phyloP scores from a whole-genome alignment of 2,113 vertebrate genomes.

The Dicaeum eximium region DNA sequence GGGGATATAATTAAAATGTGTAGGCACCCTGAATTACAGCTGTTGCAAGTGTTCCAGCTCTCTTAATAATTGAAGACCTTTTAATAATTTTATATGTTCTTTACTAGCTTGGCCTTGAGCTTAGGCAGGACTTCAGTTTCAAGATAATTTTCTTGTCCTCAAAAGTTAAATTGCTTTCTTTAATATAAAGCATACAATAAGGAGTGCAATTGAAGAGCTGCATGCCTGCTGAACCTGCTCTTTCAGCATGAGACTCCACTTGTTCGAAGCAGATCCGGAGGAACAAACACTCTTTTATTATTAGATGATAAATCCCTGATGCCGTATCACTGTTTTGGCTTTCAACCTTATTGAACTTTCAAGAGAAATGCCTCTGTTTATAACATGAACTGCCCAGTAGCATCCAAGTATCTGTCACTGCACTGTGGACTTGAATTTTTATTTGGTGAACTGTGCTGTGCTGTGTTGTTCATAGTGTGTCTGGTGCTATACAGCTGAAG shows the following conservation, averaged over 20 bases:
- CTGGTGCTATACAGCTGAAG: neutral
- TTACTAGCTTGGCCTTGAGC: conserved; percentile 38
- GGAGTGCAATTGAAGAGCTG: conserved; percentile 46
- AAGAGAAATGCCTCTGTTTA: conserved; percentile 53
- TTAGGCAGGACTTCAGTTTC: conserved; percentile 55
- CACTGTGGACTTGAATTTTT: conserved; percentile 36
- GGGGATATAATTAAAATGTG: conserved; percentile 43
- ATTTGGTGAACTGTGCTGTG: neutral
- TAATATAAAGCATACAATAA: conserved; percentile 59
- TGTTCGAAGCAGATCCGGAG: conserved; percentile 20
- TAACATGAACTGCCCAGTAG: conserved; percentile 42
- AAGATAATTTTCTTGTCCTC: conserved; percentile 61
- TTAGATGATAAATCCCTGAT: conserved; percentile 63
- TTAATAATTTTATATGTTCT: conserved; percentile 48
- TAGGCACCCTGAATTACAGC: conserved; percentile 36
- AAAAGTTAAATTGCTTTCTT: conserved; percentile 61
- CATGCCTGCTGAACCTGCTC: conserved; percentile 21
- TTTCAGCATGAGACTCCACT: conserved; percentile 26
- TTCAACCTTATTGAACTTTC: conserved; percentile 58
- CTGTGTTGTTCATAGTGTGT: neutral
- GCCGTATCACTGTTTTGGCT: conserved; percentile 43
- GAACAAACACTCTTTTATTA: conserved; percentile 61
- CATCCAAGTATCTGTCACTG: conserved; percentile 61
- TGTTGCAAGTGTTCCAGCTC: neutral
- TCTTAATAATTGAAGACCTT: conserved; percentile 43